Conservation (phyloP, 53 echinoderm and acorn worm genomes). For the Holothuria scabra region DNA sequence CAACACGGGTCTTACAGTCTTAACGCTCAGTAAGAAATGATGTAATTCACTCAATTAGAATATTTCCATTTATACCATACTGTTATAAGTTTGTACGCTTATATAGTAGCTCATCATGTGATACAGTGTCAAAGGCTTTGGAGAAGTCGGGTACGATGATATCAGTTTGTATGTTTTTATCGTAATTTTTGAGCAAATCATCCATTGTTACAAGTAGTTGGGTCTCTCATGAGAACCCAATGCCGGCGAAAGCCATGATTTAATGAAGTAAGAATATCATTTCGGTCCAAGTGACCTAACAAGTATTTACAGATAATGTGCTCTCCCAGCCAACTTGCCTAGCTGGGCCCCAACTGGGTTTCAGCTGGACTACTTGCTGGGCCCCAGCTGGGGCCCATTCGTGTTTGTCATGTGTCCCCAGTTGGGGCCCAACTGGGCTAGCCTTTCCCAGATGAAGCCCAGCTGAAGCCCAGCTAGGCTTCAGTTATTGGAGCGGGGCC, state of each 20-base stretch:
- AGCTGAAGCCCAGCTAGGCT: too few relatives aligned
- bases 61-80: neutral
- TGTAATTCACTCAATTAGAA: conserved; percentile 50
- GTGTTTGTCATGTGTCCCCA: too few relatives aligned
- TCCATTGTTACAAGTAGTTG: too few relatives aligned
- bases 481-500: too few relatives aligned
- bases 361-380: too few relatives aligned
- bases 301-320: conserved; percentile 8
- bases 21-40: conserved; percentile 44
- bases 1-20: conserved; percentile 45
- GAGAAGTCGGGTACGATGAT: conserved; percentile 42
- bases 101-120: conserved; percentile 42
- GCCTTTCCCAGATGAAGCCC: too few relatives aligned
- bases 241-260: conserved; percentile 4
- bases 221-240: neutral
- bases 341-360: too few relatives aligned
- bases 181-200: conserved; percentile 34
- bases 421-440: too few relatives aligned
- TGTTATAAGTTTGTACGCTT: conserved; percentile 48
- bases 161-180: too few relatives aligned
- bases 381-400: too few relatives aligned
- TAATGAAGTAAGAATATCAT: neutral
- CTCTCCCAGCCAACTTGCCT: too few relatives aligned
- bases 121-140: conserved; percentile 58
- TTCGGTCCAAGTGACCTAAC: conserved; percentile 1